Evolutionary conservation across 2,888 invertebrate species (phyloP).

Genomic region (Drosophila neonasuta): DNA sequence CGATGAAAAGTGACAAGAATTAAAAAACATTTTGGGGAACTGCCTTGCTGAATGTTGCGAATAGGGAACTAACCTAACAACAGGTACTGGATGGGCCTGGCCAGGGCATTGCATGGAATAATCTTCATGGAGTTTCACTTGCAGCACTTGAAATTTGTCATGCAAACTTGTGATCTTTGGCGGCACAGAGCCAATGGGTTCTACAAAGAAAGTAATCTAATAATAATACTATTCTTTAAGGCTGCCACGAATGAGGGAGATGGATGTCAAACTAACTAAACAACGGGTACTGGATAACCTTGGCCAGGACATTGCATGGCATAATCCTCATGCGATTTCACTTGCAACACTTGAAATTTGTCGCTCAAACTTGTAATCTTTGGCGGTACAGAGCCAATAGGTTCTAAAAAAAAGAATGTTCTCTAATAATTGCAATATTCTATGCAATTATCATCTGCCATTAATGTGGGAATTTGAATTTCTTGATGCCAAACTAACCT

Average conservation of each 20-base stretch:
- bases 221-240: too few relatives aligned
- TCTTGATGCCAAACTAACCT: constrained; percentile 81
- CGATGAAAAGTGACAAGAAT: not conserved
- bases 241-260: too few relatives aligned
- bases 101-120: constrained; percentile 88
- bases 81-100: constrained; percentile 89
- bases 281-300: constrained; percentile 88
- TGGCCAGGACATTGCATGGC: constrained; percentile 89
- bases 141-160: constrained; percentile 81
- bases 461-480: constrained; percentile 28
- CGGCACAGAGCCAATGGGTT: constrained; percentile 83
- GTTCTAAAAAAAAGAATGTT: constrained; percentile 73
- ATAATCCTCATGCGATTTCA: constrained; percentile 83
- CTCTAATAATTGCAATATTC: not conserved
- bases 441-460: constrained; percentile 1
- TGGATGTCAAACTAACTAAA: constrained; percentile 83
- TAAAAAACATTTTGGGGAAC: not conserved
- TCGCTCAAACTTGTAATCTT: constrained; percentile 84
- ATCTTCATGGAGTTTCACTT: constrained; percentile 83
- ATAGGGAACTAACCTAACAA: constrained; percentile 84
- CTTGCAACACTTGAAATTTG: constrained; percentile 82
- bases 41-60: constrained; percentile 51
- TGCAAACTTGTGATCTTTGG: constrained; percentile 85
- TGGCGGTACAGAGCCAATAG: constrained; percentile 84
- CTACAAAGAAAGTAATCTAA: constrained; percentile 53